A percentile compares a stretch with the other conserved stretches of the same genome.
These are phyloP conservation scores for Malacoctenus gilli DNA, from an alignment of 2,797 vertebrate species.

Conservation along the genomic window DNA sequence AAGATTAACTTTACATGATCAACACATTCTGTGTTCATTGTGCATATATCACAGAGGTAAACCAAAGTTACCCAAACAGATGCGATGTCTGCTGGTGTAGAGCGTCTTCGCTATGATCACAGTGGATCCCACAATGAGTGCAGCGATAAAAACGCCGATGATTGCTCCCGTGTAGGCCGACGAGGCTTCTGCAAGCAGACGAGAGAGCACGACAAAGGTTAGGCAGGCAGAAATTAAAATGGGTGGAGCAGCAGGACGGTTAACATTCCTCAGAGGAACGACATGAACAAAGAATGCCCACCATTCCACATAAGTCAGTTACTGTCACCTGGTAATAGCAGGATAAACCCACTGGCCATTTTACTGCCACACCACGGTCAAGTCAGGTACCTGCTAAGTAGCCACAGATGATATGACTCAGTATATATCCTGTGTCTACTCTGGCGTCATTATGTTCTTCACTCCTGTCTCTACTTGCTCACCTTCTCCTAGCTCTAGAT, in stretches of 20 bases:
- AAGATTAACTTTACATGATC: too few relatives aligned
- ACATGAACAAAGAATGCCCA: slow-evolving; percentile 22
- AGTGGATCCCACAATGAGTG: slow-evolving; percentile 69
- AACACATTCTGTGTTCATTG: neutral
- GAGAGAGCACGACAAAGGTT: neutral
- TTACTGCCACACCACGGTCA: too few relatives aligned
- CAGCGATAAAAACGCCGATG: slow-evolving; percentile 77
- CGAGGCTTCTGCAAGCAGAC: slow-evolving; percentile 51
- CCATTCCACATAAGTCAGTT: too few relatives aligned
- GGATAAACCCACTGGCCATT: too few relatives aligned
- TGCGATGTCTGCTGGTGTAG: slow-evolving; percentile 73
- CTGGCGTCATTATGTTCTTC: too few relatives aligned
- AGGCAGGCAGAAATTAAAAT: too few relatives aligned
- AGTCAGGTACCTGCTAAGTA: too few relatives aligned
- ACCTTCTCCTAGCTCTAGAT: too few relatives aligned
- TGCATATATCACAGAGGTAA: neutral
- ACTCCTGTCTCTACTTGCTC: too few relatives aligned
- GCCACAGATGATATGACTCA: too few relatives aligned
- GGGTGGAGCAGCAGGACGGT: slow-evolving; percentile 56
- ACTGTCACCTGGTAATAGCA: too few relatives aligned
- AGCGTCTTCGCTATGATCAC: slow-evolving; percentile 57
- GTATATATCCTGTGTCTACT: too few relatives aligned
- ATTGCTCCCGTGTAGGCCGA: slow-evolving; percentile 70
- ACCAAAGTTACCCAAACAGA: slow-evolving; percentile 77
- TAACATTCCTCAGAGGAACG: slow-evolving; percentile 61